Percentiles rank a stretch among this genome's conserved stretches.
Conservation (phyloP, 2,113 vertebrate genomes). For the Pteruthius melanotis region DNA sequence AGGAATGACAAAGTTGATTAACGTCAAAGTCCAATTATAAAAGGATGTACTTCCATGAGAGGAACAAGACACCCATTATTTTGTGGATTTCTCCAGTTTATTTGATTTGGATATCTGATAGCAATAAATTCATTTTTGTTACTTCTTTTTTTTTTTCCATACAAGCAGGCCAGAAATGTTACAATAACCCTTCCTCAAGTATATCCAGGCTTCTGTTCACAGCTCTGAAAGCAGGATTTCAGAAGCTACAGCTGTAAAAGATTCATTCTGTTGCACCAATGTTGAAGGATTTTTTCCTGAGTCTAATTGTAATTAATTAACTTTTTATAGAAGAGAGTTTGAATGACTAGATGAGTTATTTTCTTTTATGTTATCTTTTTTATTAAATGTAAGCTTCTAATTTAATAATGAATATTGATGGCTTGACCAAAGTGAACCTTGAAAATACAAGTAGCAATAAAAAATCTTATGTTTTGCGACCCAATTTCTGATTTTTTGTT, state of each 20-base stretch:
- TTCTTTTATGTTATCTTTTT: neutral
- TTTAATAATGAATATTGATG: neutral
- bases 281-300: neutral
- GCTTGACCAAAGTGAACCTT: neutral
- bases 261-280: neutral
- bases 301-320: neutral
- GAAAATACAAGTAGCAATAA: neutral
- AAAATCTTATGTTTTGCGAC: neutral
- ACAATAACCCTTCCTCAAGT: neutral
- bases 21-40: slow-evolving; percentile 17
- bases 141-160: neutral
- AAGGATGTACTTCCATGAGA: slow-evolving; percentile 20
- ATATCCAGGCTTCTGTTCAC: neutral
- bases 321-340: neutral
- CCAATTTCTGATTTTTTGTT: neutral
- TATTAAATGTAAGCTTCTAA: neutral
- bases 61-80: slow-evolving; percentile 19
- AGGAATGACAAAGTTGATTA: slow-evolving; percentile 4
- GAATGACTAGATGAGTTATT: neutral
- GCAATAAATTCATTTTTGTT: neutral
- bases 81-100: slow-evolving; percentile 42
- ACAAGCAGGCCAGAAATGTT: neutral
- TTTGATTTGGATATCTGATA: slow-evolving; percentile 56
- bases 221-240: neutral
- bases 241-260: neutral